phyloP scores from a whole-genome alignment of 2,113 vertebrate genomes.

The sheep (Ovis aries) region ARS-UI_Ramb_v3.0 NC_056057.1:57292001-57292500 shows the following conservation, averaged over 20 bases:
- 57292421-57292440: not conserved
- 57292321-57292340: not conserved
- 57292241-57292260: not conserved
- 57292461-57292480: not conserved
- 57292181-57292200: slow-evolving; percentile 25
- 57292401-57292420: not conserved
- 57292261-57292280: not conserved
- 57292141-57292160: not conserved
- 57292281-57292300: not conserved
- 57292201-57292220: not conserved
- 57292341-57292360: not conserved
- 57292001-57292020: not conserved
- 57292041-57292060: not conserved
- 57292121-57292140: not conserved
- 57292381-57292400: not conserved
- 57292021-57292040: not conserved
- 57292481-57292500: not conserved
- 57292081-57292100: not conserved
- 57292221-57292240: not conserved
- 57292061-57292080: slow-evolving; percentile 1
- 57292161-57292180: not conserved
- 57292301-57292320: not conserved
- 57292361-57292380: not conserved
- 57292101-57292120: not conserved
- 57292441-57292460: not conserved